phyloP scores from a whole-genome alignment of 1,140 invertebrate species.

The Eciton burchellii region DNA sequence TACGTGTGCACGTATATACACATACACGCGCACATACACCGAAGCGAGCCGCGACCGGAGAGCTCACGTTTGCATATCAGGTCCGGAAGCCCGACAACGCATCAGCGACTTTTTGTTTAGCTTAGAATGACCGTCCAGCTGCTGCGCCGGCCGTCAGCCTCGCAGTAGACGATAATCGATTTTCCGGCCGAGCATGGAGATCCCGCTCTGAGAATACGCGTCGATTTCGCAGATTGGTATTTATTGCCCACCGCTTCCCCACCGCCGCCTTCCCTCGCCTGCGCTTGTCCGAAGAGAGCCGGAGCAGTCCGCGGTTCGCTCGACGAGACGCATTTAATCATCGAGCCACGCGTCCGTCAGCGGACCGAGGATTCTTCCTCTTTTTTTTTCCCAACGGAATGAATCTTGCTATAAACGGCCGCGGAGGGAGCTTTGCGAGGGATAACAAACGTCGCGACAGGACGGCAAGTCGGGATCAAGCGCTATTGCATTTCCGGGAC shows the following conservation, averaged over 20 bases:
- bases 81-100: constrained; percentile 64
- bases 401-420: too few species aligned
- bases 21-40: constrained; percentile 13
- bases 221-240: constrained; percentile 25
- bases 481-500: constrained; percentile 21
- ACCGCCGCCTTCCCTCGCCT: not conserved
- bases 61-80: constrained; percentile 74
- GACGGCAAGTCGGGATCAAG: constrained; percentile 1
- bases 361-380: not conserved
- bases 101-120: constrained; percentile 67
- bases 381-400: too few species aligned
- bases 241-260: constrained; percentile 1
- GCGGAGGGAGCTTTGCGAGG: too few species aligned
- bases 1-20: constrained; percentile 26
- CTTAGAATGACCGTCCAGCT: constrained; percentile 59
- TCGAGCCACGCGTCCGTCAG: not conserved
- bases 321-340: not conserved
- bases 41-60: constrained; percentile 42
- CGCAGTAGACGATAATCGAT: constrained; percentile 70
- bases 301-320: not conserved
- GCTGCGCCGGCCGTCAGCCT: too few species aligned
- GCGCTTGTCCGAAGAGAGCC: not conserved
- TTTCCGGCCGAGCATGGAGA: constrained; percentile 51
- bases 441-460: constrained; percentile 1
- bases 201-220: constrained; percentile 42